Evolutionary conservation across 2,888 invertebrate species (phyloP), one percentile per base, ranked within the genome.

Genomic region (Liopterus haemorrhoidalis): DNA sequence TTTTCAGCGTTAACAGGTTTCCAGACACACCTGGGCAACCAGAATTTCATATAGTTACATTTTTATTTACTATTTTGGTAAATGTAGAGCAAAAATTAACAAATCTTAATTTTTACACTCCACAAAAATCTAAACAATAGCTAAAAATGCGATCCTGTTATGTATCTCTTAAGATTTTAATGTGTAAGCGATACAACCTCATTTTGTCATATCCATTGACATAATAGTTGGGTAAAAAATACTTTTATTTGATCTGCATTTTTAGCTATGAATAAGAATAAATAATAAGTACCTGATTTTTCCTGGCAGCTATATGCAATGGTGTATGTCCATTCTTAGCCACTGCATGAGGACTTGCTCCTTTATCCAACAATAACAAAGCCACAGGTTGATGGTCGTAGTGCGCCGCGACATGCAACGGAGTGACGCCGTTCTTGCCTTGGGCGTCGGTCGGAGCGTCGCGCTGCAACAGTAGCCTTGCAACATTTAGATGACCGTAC

Each of bases 251-350:
- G 22, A 22, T 22, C 8, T 8, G 8, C 5, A 8, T 30, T 30
- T 6, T 30, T 12, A 30, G 31, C 11, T 9, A 9, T 30, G 31
- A 11, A 30, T 6, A 9, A 28, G 8, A 27, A 25, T 30, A 38
- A 41, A 24, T 19, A 35, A 36, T n/a, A 6, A 41, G 53, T 58
- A 80, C 79, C 70, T 93, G 93, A 74, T 97, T 96, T 73, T 97
- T 95, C 60, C 94, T 87, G 36, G 96, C 94, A 41, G 96, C 94
- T 67, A 99, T 96, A 71, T 99, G 97, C 47, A 99, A 76, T 11
- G 97, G 93, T 1, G 94, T 95, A 67, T 97, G 96, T 2, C 96
- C 97, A 70, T 99, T 99, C 76, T 95, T 95, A 35, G 97, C 95
- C 54, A 86, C 78, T 45, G 91, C 84, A 66, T 94, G 90, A 0